A percentile compares a stretch with the other conserved stretches of the same genome.
Conservation (phyloP, 2,888 invertebrate genomes). For the Noctua janthina region DNA sequence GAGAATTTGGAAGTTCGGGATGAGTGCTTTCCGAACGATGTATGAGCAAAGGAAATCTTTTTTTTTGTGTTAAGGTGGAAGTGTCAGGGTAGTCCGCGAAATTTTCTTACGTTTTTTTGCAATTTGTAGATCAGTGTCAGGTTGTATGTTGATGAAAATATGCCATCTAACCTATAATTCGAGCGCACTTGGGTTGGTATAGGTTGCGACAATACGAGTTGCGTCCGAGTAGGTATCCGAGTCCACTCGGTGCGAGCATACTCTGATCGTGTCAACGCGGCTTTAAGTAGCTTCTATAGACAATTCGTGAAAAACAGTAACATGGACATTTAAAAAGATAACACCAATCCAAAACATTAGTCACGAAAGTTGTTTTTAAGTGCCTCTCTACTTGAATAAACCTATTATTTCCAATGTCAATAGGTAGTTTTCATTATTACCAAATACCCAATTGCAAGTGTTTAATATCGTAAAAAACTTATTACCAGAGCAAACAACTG, state of each 20-base stretch:
- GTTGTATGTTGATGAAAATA: too few relatives aligned
- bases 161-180: too few relatives aligned
- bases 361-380: background rate
- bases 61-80: background rate
- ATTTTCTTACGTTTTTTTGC: too few relatives aligned
- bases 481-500: background rate
- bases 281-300: too few relatives aligned
- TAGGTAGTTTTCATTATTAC: background rate
- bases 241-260: too few relatives aligned
- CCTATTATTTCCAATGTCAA: background rate
- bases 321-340: background rate
- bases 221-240: too few relatives aligned
- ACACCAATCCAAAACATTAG: background rate
- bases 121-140: too few relatives aligned
- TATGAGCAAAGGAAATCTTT: background rate
- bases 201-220: too few relatives aligned
- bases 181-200: too few relatives aligned
- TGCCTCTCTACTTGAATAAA: background rate
- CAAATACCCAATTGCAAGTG: background rate
- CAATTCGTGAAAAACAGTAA: background rate
- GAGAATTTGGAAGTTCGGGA: conserved; percentile 29
- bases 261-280: too few relatives aligned
- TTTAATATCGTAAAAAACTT: background rate
- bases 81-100: too few relatives aligned
- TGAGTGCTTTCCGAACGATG: conserved; percentile 13